Conservation (phyloP, 2,113 vertebrate genomes). For the Shinisaurus crocodilurus region DNA sequence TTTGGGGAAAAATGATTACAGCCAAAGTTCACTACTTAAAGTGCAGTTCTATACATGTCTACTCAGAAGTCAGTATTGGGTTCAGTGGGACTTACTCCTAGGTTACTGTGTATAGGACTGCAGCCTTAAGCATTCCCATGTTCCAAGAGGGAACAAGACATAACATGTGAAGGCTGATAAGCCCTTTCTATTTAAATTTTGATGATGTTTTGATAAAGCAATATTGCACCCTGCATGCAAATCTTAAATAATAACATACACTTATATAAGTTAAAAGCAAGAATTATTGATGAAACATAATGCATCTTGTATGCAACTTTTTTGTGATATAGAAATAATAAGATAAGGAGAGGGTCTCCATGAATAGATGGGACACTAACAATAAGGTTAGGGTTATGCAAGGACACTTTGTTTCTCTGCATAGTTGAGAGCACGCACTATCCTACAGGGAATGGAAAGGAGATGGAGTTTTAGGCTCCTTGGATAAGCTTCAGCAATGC, state of each 20-base stretch:
- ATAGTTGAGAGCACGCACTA: conserved; percentile 4
- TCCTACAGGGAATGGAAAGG: neutral
- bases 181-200: neutral
- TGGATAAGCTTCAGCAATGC: neutral
- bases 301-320: conserved; percentile 27
- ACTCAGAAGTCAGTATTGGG: neutral
- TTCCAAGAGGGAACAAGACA: accelerated
- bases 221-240: conserved; percentile 32
- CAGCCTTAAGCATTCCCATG: neutral
- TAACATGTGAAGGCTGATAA: neutral
- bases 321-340: conserved; percentile 6
- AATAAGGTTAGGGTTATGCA: neutral
- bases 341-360: conserved; percentile 5
- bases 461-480: neutral
- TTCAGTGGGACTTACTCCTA: neutral
- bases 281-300: conserved; percentile 33
- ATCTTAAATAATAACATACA: neutral
- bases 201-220: neutral
- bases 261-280: neutral
- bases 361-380: neutral
- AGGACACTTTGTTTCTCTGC: neutral
- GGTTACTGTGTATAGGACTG: neutral
- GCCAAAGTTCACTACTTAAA: neutral
- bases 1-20: neutral
- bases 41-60: neutral